phyloP scores from a whole-genome alignment of 2,113 vertebrate genomes.

The Saccopteryx leptura region DNA sequence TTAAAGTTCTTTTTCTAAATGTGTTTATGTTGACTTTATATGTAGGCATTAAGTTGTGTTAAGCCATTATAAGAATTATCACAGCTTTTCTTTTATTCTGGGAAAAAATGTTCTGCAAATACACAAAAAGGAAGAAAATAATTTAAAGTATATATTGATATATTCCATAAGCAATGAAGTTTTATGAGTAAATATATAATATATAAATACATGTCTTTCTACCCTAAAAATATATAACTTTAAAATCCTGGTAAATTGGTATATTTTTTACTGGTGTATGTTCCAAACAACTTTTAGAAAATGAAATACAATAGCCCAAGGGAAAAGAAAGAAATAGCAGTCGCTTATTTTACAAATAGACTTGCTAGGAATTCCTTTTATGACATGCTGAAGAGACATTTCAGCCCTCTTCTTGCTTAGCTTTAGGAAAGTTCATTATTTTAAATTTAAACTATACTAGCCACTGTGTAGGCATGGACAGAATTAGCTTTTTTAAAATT shows the following conservation, averaged over 20 bases:
- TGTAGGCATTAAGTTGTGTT: constrained; percentile 31
- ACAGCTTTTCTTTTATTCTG: neutral
- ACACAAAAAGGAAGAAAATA: constrained; percentile 22
- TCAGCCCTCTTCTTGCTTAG: neutral
- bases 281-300: constrained; percentile 59
- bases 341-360: constrained; percentile 20
- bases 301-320: neutral
- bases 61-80: constrained; percentile 51
- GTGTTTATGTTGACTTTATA: constrained; percentile 40
- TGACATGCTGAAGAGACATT: neutral
- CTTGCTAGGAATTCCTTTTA: constrained; percentile 9
- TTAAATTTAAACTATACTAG: constrained; percentile 31
- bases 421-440: constrained; percentile 9
- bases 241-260: constrained; percentile 11
- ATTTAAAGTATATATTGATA: neutral
- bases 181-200: constrained; percentile 42
- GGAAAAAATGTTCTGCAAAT: neutral
- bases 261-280: neutral
- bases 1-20: constrained; percentile 40
- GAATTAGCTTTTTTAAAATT: constrained; percentile 4
- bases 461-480: neutral
- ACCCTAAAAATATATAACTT: neutral
- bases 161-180: neutral
- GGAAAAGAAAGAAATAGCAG: neutral
- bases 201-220: neutral